Conservation (phyloP, 35 echinoderm and acorn worm genomes). For the Ophiothrix spiculata region DNA sequence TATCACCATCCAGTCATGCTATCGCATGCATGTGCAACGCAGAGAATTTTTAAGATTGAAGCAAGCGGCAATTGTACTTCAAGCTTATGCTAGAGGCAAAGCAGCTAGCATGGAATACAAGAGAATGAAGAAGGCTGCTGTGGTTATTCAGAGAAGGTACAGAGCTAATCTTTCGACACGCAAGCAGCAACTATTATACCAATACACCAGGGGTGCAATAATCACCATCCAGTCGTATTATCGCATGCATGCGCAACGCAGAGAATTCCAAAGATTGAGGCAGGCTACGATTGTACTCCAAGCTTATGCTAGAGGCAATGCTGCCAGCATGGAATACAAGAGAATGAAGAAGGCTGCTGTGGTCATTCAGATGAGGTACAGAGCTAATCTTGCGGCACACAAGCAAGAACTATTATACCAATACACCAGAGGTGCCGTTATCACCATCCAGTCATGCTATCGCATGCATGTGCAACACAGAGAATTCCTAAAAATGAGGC, state of each 20-base stretch:
- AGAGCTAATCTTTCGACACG: slow-evolving; percentile 22
- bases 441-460: slow-evolving; percentile 52
- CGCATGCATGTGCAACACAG: slow-evolving; percentile 26
- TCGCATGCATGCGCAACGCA: neutral
- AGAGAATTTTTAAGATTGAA: neutral
- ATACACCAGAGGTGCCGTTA: slow-evolving; percentile 48
- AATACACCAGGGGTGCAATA: slow-evolving; percentile 38
- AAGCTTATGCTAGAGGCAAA: neutral
- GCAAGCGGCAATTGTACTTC: neutral
- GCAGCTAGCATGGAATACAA: slow-evolving; percentile 10
- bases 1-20: slow-evolving; percentile 34
- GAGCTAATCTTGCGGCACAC: neutral
- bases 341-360: slow-evolving; percentile 38
- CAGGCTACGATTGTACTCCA: slow-evolving; percentile 2
- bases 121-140: slow-evolving; percentile 21
- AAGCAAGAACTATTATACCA: slow-evolving; percentile 22
- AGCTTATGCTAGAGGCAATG: slow-evolving; percentile 9
- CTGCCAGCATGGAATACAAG: slow-evolving; percentile 22
- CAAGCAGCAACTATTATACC: neutral
- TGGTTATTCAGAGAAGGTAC: slow-evolving; percentile 41
- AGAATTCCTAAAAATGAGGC: slow-evolving; percentile 14
- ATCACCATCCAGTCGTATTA: slow-evolving; percentile 20
- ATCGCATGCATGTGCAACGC: neutral
- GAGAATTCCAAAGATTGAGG: neutral
- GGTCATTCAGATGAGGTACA: slow-evolving; percentile 46